phyloP scores from a whole-genome alignment of 2,888 invertebrate species.

The Troides helena region DNA sequence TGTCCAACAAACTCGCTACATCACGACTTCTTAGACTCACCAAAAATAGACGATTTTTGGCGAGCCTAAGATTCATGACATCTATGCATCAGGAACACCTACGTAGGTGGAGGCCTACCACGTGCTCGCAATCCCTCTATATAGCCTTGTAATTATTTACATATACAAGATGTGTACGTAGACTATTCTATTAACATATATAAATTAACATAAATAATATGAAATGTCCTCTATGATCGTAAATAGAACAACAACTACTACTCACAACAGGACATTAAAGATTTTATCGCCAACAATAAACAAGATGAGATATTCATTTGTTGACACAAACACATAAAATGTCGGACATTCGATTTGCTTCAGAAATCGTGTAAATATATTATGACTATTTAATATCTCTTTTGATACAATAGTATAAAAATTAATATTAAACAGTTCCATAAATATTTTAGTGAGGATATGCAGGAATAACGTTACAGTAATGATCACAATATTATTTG shows the following conservation, averaged over 20 bases:
- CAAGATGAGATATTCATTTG: conserved; percentile 17
- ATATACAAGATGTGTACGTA: neutral
- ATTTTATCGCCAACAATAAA: conserved; percentile 23
- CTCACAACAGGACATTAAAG: conserved; percentile 13
- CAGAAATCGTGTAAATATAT: neutral
- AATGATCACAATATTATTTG: too few species aligned
- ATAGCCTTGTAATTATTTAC: too few species aligned
- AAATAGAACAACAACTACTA: conserved; percentile 14
- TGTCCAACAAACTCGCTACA: too few species aligned
- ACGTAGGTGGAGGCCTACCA: too few species aligned
- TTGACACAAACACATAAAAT: neutral
- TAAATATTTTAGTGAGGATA: neutral
- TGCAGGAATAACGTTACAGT: neutral
- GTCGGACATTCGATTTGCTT: neutral
- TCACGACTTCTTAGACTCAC: too few species aligned
- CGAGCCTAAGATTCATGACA: too few species aligned
- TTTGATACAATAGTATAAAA: neutral
- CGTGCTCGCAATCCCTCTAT: too few species aligned
- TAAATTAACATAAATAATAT: neutral
- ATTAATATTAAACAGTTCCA: neutral
- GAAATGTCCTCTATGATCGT: conserved; percentile 6
- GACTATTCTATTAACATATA: neutral
- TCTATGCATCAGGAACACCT: too few species aligned
- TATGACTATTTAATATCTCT: neutral
- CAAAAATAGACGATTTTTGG: too few species aligned